These are phyloP conservation scores for Enteromius mattozi DNA, from an alignment of 2,797 vertebrate species.

Conservation along the genomic window DNA sequence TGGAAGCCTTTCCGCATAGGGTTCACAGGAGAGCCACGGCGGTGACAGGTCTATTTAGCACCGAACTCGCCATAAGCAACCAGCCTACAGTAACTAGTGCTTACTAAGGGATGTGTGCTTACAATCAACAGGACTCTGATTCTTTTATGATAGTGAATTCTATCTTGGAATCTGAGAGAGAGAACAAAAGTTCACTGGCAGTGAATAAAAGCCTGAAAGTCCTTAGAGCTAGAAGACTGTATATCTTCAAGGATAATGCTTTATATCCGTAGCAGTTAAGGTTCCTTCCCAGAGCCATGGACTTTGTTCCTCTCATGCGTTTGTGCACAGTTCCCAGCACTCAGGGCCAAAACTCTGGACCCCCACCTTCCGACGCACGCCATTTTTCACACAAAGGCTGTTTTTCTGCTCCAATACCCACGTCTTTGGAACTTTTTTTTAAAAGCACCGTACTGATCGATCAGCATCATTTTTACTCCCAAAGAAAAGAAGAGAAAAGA, in stretches of 20 bases:
- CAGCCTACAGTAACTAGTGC: not conserved
- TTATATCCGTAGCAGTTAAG: slow-evolving; percentile 1
- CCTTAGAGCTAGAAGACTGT: slow-evolving; percentile 4
- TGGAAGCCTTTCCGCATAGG: slow-evolving; percentile 48
- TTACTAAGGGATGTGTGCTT: slow-evolving; percentile 22
- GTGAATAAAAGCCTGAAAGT: slow-evolving; percentile 20
- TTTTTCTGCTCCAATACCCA: slow-evolving; percentile 25
- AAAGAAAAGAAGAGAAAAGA: slow-evolving; percentile 26
- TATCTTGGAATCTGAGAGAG: slow-evolving; percentile 17
- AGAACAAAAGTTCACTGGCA: slow-evolving; percentile 36
- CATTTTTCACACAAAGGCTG: slow-evolving; percentile 35
- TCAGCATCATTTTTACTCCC: slow-evolving; percentile 33
- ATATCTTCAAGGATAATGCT: slow-evolving; percentile 38
- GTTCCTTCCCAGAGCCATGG: slow-evolving; percentile 21
- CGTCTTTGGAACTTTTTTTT: slow-evolving; percentile 32
- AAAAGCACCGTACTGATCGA: slow-evolving; percentile 36
- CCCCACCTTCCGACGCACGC: not conserved
- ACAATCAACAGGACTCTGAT: slow-evolving; percentile 11
- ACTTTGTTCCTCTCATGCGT: slow-evolving; percentile 31
- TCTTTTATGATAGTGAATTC: slow-evolving; percentile 7
- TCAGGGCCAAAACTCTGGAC: not conserved
- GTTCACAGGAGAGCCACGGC: slow-evolving; percentile 51
- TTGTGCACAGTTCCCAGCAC: slow-evolving; percentile 8
- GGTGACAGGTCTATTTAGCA: slow-evolving; percentile 46
- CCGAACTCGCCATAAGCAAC: slow-evolving; percentile 30